Evolutionary conservation across 2,888 invertebrate species (phyloP).

Genomic region (Trypoxylon attenuatum): DNA sequence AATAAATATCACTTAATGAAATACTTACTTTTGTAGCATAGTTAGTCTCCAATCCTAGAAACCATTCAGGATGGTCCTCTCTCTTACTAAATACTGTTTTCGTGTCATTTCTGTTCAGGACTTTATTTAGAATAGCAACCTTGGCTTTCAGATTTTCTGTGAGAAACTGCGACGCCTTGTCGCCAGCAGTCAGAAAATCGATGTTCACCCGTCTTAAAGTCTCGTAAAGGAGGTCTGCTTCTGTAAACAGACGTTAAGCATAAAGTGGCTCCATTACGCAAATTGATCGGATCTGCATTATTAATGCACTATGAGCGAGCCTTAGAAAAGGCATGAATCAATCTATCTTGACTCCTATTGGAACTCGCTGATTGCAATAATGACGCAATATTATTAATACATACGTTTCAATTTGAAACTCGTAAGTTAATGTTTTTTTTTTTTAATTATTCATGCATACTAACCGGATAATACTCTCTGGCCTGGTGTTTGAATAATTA

Average conservation of each 20-base stretch:
- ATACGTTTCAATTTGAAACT: too few relatives aligned
- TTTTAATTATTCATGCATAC: conserved; percentile 4
- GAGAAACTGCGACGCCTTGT: conserved; percentile 84
- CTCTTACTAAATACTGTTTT: conserved; percentile 79
- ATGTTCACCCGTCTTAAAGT: conserved; percentile 82
- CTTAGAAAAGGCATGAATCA: too few relatives aligned
- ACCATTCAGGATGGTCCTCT: conserved; percentile 87
- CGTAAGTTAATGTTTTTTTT: too few relatives aligned
- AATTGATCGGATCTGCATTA: too few relatives aligned
- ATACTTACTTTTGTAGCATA: conserved; percentile 63
- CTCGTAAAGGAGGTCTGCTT: conserved; percentile 84
- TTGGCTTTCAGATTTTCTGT: conserved; percentile 80
- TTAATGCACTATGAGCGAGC: too few relatives aligned
- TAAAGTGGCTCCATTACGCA: not conserved
- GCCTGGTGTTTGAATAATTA: conserved; percentile 77
- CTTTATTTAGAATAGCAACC: conserved; percentile 70
- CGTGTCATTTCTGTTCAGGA: conserved; percentile 76
- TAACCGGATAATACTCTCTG: conserved; percentile 72
- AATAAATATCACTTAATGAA: not conserved
- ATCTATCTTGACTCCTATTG: too few relatives aligned
- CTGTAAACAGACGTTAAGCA: conserved; percentile 70
- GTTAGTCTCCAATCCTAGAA: conserved; percentile 79
- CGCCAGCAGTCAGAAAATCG: conserved; percentile 82
- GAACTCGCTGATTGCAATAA: too few relatives aligned
- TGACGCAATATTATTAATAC: too few relatives aligned